These are phyloP conservation scores for Helicoverpa assulta DNA, from an alignment of 2,888 invertebrate genomes.

Conservation along the genomic window DNA sequence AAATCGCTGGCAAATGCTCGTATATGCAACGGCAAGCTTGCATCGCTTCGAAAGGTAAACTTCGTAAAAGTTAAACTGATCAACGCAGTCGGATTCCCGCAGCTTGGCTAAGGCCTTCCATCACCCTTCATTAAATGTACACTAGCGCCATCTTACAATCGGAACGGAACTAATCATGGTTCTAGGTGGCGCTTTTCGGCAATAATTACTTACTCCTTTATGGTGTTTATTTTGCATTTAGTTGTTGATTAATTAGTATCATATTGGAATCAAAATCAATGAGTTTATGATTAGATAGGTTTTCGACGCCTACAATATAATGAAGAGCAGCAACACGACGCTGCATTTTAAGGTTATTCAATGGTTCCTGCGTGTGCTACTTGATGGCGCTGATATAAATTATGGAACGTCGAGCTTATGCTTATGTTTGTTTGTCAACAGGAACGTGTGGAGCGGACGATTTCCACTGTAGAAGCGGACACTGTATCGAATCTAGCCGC, in stretches of 20 bases:
- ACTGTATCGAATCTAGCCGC: conserved; percentile 88
- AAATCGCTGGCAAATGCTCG: conserved; percentile 28
- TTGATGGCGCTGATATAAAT: conserved; percentile 26
- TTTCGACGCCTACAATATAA: too few species aligned
- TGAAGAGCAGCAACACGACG: too few species aligned
- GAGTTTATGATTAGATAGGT: too few species aligned
- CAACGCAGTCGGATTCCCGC: conserved; percentile 21
- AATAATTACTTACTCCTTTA: background rate
- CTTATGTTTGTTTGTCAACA: conserved; percentile 69
- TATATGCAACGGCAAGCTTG: conserved; percentile 42
- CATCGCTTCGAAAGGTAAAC: conserved; percentile 47
- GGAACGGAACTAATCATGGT: background rate
- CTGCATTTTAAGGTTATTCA: background rate
- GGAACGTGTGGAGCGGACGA: conserved; percentile 83
- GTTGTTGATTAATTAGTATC: background rate
- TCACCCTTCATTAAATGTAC: background rate
- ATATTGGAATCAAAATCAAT: too few species aligned
- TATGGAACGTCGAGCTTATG: background rate
- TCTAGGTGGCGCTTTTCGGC: background rate
- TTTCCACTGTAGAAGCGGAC: conserved; percentile 89
- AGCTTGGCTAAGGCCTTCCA: background rate
- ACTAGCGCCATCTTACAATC: conserved; percentile 30
- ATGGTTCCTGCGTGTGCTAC: too few species aligned
- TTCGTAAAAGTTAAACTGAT: conserved; percentile 59
- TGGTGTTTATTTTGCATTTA: background rate